Evolutionary conservation across 2,888 invertebrate species (phyloP), one percentile per base, ranked within the genome.

Genomic region (Operophtera brumata): DNA sequence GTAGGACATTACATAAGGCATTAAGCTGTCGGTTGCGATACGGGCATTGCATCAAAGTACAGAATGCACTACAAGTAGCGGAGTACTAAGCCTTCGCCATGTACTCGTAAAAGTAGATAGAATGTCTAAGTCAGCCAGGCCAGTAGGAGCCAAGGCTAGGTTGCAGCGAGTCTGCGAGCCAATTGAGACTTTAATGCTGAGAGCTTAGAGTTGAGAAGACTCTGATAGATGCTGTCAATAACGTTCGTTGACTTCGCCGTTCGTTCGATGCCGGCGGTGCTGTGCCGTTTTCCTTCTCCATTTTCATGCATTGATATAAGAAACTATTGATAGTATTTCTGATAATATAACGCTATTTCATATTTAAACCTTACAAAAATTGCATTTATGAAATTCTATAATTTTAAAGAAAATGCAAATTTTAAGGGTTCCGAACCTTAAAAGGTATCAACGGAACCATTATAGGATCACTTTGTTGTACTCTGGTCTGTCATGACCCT

Each of bases 121-220:
- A 90, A 90, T 89, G 89, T 90, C 89, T 90, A 90, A 90, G 88
- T 88, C 89, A 89, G 89, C 85, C 84, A 86, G 87, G 88, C 88
- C 87, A 89, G 88, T 87, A 84, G 78, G 78, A 90, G 89, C 89
- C 89, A 89, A 90, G 89, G 89, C 89, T 89, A 89, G 84, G 81
- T 84, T 86, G 80, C 66, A 64, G 57, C 61, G 64, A 40, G 35
- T 30, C n/a, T 41, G 35, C 73, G 71, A 45, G 57, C 48, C 20
- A 84, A 60, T 75, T 65, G 73, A 58, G 68, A 75, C 85, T 72
- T 62, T 84, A 77, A 71, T 43, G 2, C 40, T 30, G 47, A 37
- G 7, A 1, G 0, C 0, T 44, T 67, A 79, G 61, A 72, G 76
- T 68, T 57, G 62, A 70, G 60, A 76, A 66, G 75, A 42, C 66